Evolutionary conservation across 2,797 vertebrate species (phyloP).

Genomic region (Vireo griseus): DNA sequence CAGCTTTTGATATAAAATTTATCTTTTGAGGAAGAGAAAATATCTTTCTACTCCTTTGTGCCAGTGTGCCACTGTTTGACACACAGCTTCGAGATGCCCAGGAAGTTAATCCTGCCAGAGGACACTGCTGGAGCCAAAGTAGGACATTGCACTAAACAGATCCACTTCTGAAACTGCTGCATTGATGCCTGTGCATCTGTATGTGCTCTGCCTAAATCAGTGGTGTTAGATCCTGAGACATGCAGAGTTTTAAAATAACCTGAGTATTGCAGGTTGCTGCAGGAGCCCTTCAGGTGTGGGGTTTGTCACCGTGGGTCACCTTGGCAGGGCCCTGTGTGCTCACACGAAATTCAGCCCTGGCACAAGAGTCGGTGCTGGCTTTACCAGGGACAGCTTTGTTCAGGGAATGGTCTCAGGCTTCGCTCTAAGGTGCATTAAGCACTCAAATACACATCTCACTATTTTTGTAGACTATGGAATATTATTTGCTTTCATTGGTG

Average conservation of each 20-base stretch:
- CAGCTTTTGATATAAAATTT: not conserved
- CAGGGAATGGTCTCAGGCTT: not conserved
- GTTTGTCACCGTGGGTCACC: not conserved
- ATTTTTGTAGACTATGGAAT: fast-evolving
- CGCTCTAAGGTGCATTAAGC: fast-evolving
- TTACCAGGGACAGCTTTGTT: not conserved
- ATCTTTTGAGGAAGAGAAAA: not conserved
- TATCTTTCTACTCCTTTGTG: not conserved
- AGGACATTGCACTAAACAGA: not conserved
- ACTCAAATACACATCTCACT: not conserved
- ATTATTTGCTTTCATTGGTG: not conserved
- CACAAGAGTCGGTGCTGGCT: not conserved
- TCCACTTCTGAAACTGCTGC: not conserved
- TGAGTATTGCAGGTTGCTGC: not conserved
- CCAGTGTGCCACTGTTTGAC: not conserved
- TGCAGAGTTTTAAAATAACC: not conserved
- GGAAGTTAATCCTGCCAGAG: not conserved
- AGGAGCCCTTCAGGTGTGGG: not conserved
- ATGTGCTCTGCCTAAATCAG: fast-evolving
- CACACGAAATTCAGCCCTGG: fast-evolving
- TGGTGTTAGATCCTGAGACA: not conserved
- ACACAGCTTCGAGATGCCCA: not conserved
- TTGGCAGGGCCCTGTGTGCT: fast-evolving
- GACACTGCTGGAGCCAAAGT: not conserved
- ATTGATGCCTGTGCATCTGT: not conserved